Conservation (phyloP, 2,113 vertebrate genomes). For the Pluvialis apricaria region DNA sequence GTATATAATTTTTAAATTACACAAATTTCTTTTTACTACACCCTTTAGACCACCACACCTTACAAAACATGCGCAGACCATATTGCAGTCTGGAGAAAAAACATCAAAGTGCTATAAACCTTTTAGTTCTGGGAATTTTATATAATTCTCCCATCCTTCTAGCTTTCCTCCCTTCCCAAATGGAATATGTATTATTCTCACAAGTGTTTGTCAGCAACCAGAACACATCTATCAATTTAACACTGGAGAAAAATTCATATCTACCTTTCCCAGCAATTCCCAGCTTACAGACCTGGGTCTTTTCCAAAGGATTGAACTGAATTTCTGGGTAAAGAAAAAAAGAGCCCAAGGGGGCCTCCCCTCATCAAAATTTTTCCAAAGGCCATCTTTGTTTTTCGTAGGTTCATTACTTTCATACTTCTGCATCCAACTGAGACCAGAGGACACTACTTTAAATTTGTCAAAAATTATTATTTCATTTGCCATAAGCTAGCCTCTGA, state of each 20-base stretch:
- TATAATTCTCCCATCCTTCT: background rate
- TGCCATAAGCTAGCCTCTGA: background rate
- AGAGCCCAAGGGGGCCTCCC: fast-evolving
- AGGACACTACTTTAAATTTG: background rate
- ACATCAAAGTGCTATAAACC: background rate
- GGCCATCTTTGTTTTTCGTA: background rate
- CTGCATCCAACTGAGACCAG: background rate
- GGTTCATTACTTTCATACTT: background rate
- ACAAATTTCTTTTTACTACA: background rate
- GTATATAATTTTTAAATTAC: background rate
- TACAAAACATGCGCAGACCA: background rate
- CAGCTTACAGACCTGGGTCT: background rate
- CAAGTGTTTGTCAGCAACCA: background rate
- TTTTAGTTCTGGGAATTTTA: background rate
- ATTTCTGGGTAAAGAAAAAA: background rate
- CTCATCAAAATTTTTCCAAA: background rate
- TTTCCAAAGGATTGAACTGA: background rate
- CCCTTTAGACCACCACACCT: background rate
- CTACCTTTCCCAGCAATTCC: background rate
- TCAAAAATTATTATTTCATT: background rate
- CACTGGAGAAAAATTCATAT: background rate
- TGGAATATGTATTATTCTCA: background rate
- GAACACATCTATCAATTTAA: background rate
- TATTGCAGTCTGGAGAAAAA: background rate
- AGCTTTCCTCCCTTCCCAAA: background rate